These are phyloP conservation scores for Ruditapes philippinarum DNA, from an alignment of 1,140 invertebrate genomes.

Conservation along the genomic window DNA sequence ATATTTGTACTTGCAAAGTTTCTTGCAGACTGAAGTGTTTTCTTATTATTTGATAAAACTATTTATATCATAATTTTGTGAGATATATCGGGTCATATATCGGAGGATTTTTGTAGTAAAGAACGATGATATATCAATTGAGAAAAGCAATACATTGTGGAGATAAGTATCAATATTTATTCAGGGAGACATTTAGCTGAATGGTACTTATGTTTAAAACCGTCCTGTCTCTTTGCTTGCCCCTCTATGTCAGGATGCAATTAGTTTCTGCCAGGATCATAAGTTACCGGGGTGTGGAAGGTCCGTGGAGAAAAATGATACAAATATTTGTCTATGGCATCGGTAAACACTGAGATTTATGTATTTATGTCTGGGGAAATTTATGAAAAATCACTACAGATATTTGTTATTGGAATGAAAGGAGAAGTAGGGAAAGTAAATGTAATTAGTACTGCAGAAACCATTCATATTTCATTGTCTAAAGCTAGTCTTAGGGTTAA, in stretches of 20 bases:
- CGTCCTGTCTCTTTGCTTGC: not conserved
- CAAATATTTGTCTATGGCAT: slow-evolving; percentile 21
- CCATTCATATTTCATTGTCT: slow-evolving; percentile 20
- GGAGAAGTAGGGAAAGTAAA: not conserved
- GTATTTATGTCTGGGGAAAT: slow-evolving; percentile 8
- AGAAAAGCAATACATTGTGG: not conserved
- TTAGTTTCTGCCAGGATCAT: slow-evolving; percentile 18
- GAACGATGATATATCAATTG: not conserved
- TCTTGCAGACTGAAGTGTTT: too few relatives aligned
- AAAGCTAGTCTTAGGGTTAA: not conserved
- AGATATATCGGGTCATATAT: not conserved
- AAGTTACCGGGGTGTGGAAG: slow-evolving; percentile 25
- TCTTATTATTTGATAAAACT: too few relatives aligned
- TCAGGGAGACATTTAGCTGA: not conserved
- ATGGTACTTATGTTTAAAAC: not conserved
- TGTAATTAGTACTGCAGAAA: not conserved
- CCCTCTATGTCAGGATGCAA: slow-evolving; percentile 11
- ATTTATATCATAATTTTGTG: too few relatives aligned
- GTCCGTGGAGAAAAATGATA: slow-evolving; percentile 16
- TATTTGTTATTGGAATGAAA: slow-evolving; percentile 28
- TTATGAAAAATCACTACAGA: slow-evolving; percentile 8
- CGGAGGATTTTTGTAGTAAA: not conserved
- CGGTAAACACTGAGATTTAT: slow-evolving; percentile 19
- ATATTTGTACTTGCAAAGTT: too few relatives aligned
- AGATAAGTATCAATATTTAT: slow-evolving; percentile 39